A percentile compares a stretch with the other conserved stretches of the same genome.
Conservation (phyloP, 2,888 invertebrate genomes). For the Alloscopus bannaensis region DNA sequence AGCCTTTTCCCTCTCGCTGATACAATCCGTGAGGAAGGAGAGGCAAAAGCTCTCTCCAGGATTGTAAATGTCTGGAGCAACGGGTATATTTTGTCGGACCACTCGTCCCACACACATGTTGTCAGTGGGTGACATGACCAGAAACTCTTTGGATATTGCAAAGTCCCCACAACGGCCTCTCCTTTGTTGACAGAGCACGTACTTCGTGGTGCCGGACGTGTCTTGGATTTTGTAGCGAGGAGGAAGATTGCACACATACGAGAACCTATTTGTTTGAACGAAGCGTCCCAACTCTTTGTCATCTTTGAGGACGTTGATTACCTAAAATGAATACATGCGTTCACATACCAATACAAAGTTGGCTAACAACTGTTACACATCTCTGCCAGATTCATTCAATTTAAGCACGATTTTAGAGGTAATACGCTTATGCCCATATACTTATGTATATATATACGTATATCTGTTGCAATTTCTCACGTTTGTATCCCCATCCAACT, state of each 20-base stretch:
- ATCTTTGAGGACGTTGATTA: slow-evolving; percentile 41
- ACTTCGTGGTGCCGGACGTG: slow-evolving; percentile 31
- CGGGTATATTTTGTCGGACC: slow-evolving; percentile 57
- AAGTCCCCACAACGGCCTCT: slow-evolving; percentile 49
- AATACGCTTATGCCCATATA: no score
- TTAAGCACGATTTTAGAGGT: no score
- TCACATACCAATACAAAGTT: background rate
- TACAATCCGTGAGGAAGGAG: slow-evolving; percentile 56
- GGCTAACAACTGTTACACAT: no score
- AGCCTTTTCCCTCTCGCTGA: slow-evolving; percentile 64
- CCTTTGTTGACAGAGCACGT: slow-evolving; percentile 43
- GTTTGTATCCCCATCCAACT: slow-evolving; percentile 62
- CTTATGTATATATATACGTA: no score
- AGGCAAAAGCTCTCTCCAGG: slow-evolving; percentile 60
- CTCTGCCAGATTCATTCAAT: no score
- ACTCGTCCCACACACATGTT: slow-evolving; percentile 56
- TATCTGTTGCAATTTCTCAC: slow-evolving; percentile 19
- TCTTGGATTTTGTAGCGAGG: slow-evolving; percentile 55
- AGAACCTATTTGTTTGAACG: slow-evolving; percentile 51
- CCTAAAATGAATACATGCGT: background rate
- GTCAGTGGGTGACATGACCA: slow-evolving; percentile 32
- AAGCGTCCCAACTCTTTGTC: slow-evolving; percentile 47
- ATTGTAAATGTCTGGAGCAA: slow-evolving; percentile 59
- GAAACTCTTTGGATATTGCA: slow-evolving; percentile 51
- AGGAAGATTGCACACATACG: slow-evolving; percentile 56